Evolutionary conservation across 2,113 vertebrate genomes (phyloP), one percentile per base, ranked within the genome.

Genomic region (Meleagris gallopavo): DNA sequence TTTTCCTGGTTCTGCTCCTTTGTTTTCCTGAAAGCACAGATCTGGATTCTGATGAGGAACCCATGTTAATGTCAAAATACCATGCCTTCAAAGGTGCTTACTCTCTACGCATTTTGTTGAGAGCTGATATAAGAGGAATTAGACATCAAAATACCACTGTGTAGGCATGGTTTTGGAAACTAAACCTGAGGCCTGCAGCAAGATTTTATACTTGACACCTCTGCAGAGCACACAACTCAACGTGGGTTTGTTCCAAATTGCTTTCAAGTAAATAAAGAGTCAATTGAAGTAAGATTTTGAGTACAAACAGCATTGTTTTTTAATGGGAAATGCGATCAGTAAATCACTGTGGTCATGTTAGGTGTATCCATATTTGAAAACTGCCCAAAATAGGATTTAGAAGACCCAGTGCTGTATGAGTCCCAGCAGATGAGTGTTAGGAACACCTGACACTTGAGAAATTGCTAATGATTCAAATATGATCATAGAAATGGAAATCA

Each of bases 401-500:
- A 55, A 82, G 72, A 43, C 77, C 66, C 3, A 6, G 43, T 70
- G 58, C 86, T 86, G n/a, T 78, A 83, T 91, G 43, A 21, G 43
- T 75, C 88, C 30, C 65, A 72, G 65, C 12, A 88, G 57, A 83
- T 72, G 52, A 14, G 82, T 82, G n/a, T 86, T 92, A 84, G 76
- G 86, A 95, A 84, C 82, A 70, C 22, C n/a, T 2, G n/a, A 66
- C 46, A 78, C 81, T 93, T 91, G 75, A 92, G 57, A 93, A 93
- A 90, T 88, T 70, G 54, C 43, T 95, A 12, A 27, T 74, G 80
- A 88, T 90, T 90, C 80, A 91, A 67, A 80, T 85, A 66, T 41
- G 64, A 85, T 78, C 52, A 34, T 1, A 86, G 76, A 90, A 81
- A 58, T 78, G 78, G 75, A 70, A 65, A 54, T 88, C 29, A 62